phyloP scores from a whole-genome alignment of 2,797 vertebrate species.

The Nannoperca obscura region DNA sequence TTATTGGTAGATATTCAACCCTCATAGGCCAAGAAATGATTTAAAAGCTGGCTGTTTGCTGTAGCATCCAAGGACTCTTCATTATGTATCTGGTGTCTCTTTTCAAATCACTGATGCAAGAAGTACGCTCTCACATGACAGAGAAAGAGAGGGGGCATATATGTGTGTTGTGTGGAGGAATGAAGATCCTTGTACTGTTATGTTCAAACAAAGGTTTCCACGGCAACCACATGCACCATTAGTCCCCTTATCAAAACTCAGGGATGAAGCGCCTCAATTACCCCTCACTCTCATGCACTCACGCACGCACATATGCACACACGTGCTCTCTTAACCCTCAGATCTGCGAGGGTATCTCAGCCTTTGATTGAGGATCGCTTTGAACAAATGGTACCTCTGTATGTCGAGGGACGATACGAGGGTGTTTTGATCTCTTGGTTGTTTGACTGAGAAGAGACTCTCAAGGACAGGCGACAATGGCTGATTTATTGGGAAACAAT shows the following conservation, averaged over 20 bases:
- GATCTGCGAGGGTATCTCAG: slow-evolving; percentile 55
- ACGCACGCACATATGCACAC: neutral
- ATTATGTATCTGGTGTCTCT: slow-evolving; percentile 76
- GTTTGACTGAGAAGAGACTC: slow-evolving; percentile 46
- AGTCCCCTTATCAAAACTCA: slow-evolving; percentile 78
- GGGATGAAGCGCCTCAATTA: slow-evolving; percentile 71
- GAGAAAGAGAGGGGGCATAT: slow-evolving; percentile 25
- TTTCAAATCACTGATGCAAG: slow-evolving; percentile 76
- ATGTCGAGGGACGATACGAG: slow-evolving; percentile 27
- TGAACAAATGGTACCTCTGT: slow-evolving; percentile 29
- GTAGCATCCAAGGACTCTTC: slow-evolving; percentile 75
- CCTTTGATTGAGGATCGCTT: slow-evolving; percentile 65
- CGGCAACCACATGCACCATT: slow-evolving; percentile 79
- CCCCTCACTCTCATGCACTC: slow-evolving; percentile 53
- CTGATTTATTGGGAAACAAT: slow-evolving; percentile 42
- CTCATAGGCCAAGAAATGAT: slow-evolving; percentile 52
- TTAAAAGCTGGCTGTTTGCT: slow-evolving; percentile 59
- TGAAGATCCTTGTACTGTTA: slow-evolving; percentile 72
- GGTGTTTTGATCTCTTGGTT: slow-evolving; percentile 51
- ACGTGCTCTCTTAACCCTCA: slow-evolving; percentile 45
- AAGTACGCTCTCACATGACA: slow-evolving; percentile 67
- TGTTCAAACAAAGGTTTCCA: slow-evolving; percentile 82
- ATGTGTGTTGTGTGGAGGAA: slow-evolving; percentile 64
- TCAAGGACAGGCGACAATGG: slow-evolving; percentile 35
- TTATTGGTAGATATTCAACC: slow-evolving; percentile 44